Percentiles rank a stretch among this genome's conserved stretches.
Conservation (phyloP, 2,888 invertebrate genomes). For the Shargacucullia verbasci region DNA sequence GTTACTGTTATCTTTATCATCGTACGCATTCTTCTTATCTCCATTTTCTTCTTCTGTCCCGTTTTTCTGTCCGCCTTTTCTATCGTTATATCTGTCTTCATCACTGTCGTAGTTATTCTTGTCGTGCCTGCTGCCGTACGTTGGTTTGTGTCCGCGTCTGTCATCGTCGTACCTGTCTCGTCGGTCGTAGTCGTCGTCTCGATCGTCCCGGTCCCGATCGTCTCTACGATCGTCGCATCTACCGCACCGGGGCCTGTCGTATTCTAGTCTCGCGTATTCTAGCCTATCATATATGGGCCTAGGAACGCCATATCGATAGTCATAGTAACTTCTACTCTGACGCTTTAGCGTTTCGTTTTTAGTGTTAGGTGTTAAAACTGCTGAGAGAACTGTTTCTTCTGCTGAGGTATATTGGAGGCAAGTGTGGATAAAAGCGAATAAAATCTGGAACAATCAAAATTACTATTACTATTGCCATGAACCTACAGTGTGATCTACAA, state of each 20-base stretch:
- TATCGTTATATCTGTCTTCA: slow-evolving; percentile 72
- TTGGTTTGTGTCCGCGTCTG: slow-evolving; percentile 72
- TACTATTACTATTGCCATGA: too few relatives aligned
- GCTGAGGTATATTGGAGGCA: slow-evolving; percentile 56
- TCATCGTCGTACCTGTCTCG: slow-evolving; percentile 61
- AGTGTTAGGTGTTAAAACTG: slow-evolving; percentile 62
- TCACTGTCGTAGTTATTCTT: slow-evolving; percentile 66
- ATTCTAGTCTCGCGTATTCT: slow-evolving; percentile 60
- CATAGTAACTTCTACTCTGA: slow-evolving; percentile 80
- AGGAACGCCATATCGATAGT: slow-evolving; percentile 72
- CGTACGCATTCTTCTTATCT: slow-evolving; percentile 70
- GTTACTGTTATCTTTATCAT: slow-evolving; percentile 68
- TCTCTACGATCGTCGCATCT: slow-evolving; percentile 71
- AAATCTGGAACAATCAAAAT: slow-evolving; percentile 68
- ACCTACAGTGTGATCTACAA: too few relatives aligned
- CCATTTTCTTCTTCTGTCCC: slow-evolving; percentile 76
- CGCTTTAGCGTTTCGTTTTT: slow-evolving; percentile 66
- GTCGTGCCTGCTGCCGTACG: slow-evolving; percentile 77
- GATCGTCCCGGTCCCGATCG: slow-evolving; percentile 60
- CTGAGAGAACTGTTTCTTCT: slow-evolving; percentile 75
- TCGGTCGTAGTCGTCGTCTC: slow-evolving; percentile 69
- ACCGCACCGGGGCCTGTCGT: slow-evolving; percentile 75
- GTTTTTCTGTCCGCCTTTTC: slow-evolving; percentile 69
- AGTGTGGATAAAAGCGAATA: slow-evolving; percentile 54
- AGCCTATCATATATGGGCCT: slow-evolving; percentile 73